Conservation (phyloP, 2,888 invertebrate genomes). For the Emesis russula region DNA sequence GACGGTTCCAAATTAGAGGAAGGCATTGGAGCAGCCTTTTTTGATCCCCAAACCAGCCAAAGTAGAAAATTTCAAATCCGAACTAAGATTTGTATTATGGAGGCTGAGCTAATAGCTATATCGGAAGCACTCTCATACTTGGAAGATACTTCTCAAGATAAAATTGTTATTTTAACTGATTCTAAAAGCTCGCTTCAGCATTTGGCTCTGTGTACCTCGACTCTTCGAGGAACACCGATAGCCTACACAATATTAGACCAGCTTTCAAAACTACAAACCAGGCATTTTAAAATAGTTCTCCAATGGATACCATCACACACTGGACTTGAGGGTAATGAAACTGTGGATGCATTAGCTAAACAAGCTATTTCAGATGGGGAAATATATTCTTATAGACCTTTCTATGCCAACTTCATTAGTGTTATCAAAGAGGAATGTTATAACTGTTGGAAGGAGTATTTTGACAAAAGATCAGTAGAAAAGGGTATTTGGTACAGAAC, state of each 20-base stretch:
- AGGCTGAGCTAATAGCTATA: slow-evolving; percentile 36
- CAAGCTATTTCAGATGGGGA: background rate
- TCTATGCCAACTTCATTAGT: too few species aligned
- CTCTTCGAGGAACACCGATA: slow-evolving; percentile 29
- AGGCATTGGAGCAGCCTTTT: background rate
- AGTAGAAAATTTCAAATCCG: background rate
- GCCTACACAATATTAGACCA: slow-evolving; percentile 34
- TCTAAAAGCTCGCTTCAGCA: slow-evolving; percentile 44
- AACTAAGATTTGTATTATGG: slow-evolving; percentile 29
- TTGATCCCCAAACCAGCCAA: background rate
- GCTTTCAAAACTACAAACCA: slow-evolving; percentile 3
- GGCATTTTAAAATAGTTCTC: background rate
- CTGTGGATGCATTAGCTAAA: background rate
- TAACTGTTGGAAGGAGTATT: too few species aligned
- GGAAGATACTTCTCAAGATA: background rate
- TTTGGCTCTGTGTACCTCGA: slow-evolving; percentile 38
- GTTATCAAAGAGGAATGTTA: too few species aligned
- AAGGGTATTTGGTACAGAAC: too few species aligned
- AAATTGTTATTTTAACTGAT: slow-evolving; percentile 36
- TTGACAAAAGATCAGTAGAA: too few species aligned
- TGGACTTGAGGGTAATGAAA: slow-evolving; percentile 21
- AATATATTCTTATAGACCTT: too few species aligned
- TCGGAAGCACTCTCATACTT: slow-evolving; percentile 35
- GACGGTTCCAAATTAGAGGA: background rate
- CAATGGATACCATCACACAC: slow-evolving; percentile 29